phyloP scores from a whole-genome alignment of 2,113 vertebrate genomes.

The Clarias macrocephalus region DNA sequence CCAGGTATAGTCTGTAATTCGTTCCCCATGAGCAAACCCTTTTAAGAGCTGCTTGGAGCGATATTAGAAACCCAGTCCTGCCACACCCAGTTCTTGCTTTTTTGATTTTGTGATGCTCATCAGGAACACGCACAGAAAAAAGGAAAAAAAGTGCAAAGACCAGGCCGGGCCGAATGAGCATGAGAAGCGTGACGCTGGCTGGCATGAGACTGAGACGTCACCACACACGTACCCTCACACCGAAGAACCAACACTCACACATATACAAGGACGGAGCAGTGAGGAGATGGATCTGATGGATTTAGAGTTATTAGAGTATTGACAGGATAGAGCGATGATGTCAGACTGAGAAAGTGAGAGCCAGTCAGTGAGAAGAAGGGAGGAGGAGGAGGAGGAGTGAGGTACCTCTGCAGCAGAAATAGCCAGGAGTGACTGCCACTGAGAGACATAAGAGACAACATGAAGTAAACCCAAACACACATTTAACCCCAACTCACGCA shows the following conservation, averaged over 20 bases:
- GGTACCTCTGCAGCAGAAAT: slow-evolving; percentile 84
- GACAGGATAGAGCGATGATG: slow-evolving; percentile 26
- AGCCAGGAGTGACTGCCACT: slow-evolving; percentile 81
- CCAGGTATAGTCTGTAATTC: slow-evolving; percentile 73
- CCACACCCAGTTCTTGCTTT: slow-evolving; percentile 67
- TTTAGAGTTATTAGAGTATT: slow-evolving; percentile 36
- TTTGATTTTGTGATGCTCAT: slow-evolving; percentile 33
- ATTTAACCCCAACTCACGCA: slow-evolving; percentile 34
- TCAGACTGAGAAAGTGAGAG: slow-evolving; percentile 50
- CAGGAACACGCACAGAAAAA: slow-evolving; percentile 32
- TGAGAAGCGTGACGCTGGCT: slow-evolving; percentile 67
- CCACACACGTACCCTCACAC: slow-evolving; percentile 37
- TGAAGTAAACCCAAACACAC: slow-evolving; percentile 66
- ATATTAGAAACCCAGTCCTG: slow-evolving; percentile 68
- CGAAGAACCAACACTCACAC: slow-evolving; percentile 32
- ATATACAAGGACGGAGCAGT: slow-evolving; percentile 54
- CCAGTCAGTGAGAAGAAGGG: slow-evolving; percentile 38
- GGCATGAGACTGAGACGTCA: slow-evolving; percentile 53
- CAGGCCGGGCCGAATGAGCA: slow-evolving; percentile 63
- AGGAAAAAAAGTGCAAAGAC: slow-evolving; percentile 51
- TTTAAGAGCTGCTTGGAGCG: slow-evolving; percentile 61
- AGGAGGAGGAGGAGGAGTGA: slow-evolving; percentile 57
- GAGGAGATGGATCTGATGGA: slow-evolving; percentile 45
- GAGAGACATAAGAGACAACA: slow-evolving; percentile 79
- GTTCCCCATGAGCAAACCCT: slow-evolving; percentile 63